Percentiles rank a stretch among this genome's conserved stretches.
phyloP scores from a whole-genome alignment of 37 sponge, comb jelly and placozoan species.

The Aplysina aerophoba region DNA sequence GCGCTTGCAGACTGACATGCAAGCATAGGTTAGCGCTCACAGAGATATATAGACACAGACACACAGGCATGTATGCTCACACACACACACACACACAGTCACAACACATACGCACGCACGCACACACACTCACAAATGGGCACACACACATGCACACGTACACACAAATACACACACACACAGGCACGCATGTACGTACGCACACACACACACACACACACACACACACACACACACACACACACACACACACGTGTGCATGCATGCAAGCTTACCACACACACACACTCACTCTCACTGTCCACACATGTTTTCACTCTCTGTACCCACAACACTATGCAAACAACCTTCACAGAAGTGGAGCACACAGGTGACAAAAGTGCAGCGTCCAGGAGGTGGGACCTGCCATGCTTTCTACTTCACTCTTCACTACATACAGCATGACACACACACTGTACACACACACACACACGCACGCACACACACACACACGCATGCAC shows the following conservation, averaged over 20 bases:
- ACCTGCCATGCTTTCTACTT: too few species aligned
- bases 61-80: constrained; percentile 22
- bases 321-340: too few species aligned
- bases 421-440: too few species aligned
- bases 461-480: too few species aligned
- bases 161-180: not conserved
- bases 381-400: not conserved
- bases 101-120: constrained; percentile 23
- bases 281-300: not conserved
- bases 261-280: not conserved
- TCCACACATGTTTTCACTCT: not conserved
- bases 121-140: constrained; percentile 19
- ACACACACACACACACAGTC: not conserved
- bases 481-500: too few species aligned
- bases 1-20: too few species aligned
- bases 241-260: constrained; percentile 59
- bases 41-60: constrained; percentile 25
- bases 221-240: constrained; percentile 56
- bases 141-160: not conserved
- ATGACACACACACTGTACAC: too few species aligned
- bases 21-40: not conserved
- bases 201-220: constrained; percentile 64
- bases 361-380: not conserved
- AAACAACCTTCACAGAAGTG: not conserved
- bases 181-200: constrained; percentile 24